Conservation (phyloP, 2,888 invertebrate genomes). For the Ichneumoninae sp. region DNA sequence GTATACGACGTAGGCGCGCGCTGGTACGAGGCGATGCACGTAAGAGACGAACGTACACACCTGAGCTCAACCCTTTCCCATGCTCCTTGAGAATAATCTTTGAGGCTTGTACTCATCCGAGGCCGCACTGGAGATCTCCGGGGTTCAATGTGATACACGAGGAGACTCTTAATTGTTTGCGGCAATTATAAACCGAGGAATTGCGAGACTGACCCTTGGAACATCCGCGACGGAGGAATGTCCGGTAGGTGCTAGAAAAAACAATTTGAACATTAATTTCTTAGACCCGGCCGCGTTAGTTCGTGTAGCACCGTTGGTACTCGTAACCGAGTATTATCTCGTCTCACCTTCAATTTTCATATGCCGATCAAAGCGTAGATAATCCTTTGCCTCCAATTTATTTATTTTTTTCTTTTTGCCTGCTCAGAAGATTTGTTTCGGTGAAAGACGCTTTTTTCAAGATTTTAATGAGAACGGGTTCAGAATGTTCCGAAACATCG, state of each 20-base stretch:
- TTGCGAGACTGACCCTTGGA: slow-evolving; percentile 27
- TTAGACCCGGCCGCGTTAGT: neutral
- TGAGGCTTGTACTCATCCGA: slow-evolving; percentile 18
- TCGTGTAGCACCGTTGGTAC: neutral
- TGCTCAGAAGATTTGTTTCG: too few species aligned
- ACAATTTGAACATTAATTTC: slow-evolving; percentile 7
- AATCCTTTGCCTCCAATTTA: too few species aligned
- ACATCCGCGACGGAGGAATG: neutral
- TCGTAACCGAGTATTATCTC: neutral
- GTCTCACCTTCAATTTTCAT: too few species aligned
- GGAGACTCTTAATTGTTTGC: slow-evolving; percentile 47
- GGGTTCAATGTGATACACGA: slow-evolving; percentile 45
- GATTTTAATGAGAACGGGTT: too few species aligned
- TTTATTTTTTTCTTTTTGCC: too few species aligned
- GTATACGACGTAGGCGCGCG: slow-evolving; percentile 38
- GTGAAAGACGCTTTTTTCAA: too few species aligned
- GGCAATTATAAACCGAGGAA: slow-evolving; percentile 47
- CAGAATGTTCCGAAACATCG: too few species aligned
- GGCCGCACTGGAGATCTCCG: slow-evolving; percentile 26
- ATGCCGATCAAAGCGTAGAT: too few species aligned
- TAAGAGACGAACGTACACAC: slow-evolving; percentile 19
- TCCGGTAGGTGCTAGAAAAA: slow-evolving; percentile 3
- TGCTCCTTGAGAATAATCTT: slow-evolving; percentile 56
- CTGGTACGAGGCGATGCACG: neutral
- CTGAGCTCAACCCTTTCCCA: slow-evolving; percentile 58